Base-by-base conservation (phyloP, 2,113 vertebrate species). In the Lota lota region DNA sequence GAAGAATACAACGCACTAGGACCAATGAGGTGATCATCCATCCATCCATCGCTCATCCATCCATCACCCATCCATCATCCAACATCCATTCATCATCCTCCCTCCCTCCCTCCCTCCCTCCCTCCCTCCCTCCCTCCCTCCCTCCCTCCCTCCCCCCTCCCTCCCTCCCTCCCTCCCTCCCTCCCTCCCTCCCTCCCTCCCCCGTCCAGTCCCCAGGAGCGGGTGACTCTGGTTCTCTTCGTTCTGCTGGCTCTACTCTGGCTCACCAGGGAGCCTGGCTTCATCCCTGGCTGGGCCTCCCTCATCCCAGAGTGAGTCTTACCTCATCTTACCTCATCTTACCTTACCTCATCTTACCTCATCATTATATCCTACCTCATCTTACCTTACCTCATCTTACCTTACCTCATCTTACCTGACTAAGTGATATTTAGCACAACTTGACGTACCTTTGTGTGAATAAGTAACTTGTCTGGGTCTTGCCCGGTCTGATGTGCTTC, bases 211-310 rank as follows among this genome's bases (percentile, higher is more conserved):
- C 90, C 83, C 73, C 95, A 94, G 88, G 96, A 98, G 93, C 88
- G 89, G 19, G 78, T 95, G 68, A 97, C 95, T 3, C 75, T 92
- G 69, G 36, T 92, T 5, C 82, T 97, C 10, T 98, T 98, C 81
- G 6, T 92, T 64, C 0, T 92, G 14, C 95, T 97, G 95, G 93
- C 94, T 21, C 18, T 94, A 60, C 79, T 98, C 17, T 98, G 96
- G 96, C 93, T 98, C 80, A 94, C 87, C 67, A 89, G 95, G 83
- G 85, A 95, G 4, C 96, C 96, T 66, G 96, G 95, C 12, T 96
- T 98, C 83, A 36, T 96, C 64, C 83, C 95, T 54, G 96, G 96
- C 15, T 98, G 96, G 96, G 88, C 84, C 20, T 85, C 81, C 5
- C 88, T 97, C 68, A 96, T 97, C 79, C 72, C 93, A 70, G 1